Evolutionary conservation across 2,113 vertebrate genomes (phyloP), one percentile per base, ranked within the genome.

Genomic region (Calidris pygmaea): DNA sequence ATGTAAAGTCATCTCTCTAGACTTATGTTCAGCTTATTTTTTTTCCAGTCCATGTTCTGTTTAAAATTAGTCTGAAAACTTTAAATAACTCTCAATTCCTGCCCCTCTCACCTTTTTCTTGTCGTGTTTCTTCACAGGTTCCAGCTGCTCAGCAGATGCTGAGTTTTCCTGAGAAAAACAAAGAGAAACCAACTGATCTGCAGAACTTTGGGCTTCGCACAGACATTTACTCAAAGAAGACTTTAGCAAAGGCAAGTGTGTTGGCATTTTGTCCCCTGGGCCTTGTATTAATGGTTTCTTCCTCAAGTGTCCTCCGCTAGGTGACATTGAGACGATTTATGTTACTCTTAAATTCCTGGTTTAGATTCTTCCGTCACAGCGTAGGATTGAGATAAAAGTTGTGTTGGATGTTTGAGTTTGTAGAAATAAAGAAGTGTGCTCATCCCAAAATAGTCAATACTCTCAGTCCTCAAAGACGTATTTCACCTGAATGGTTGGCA

Each of bases 121-220:
- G 32, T 35, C 7, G 5, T 13, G 1, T 87, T 85, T 60, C 63
- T 56, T 77, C 20, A 23, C 91, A 99, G 99, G 97, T 99, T 56
- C 99, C 99, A 26, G 98, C 99, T 87, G 98, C 98, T 79, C 99
- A 99, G 97, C 99, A 98, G 81, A 99, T 99, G 99, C 90, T 99
- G 88, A 99, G 98, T 97, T 99, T 99, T 80, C 98, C 98, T 53
- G 99, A 99, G 91, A 99, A 99, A 68, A 97, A 97, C 95, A 99
- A 99, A 97, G 99, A 99, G 85, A 99, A 99, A 83, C 96, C 98
- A 11, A 98, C 98, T 35, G 99, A 99, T 95, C 96, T 99, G 92
- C 99, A 99, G 97, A 99, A 99, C 97, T 99, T 99, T 6, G 99
- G 99, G 20, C 98, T 99, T 24, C 99, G 99, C 84, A 98, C 99